A percentile compares a stretch with the other conserved stretches of the same genome.
These are phyloP conservation scores for Sinhomidia bicolor DNA, from an alignment of 2,888 invertebrate species.

Conservation along the genomic window DNA sequence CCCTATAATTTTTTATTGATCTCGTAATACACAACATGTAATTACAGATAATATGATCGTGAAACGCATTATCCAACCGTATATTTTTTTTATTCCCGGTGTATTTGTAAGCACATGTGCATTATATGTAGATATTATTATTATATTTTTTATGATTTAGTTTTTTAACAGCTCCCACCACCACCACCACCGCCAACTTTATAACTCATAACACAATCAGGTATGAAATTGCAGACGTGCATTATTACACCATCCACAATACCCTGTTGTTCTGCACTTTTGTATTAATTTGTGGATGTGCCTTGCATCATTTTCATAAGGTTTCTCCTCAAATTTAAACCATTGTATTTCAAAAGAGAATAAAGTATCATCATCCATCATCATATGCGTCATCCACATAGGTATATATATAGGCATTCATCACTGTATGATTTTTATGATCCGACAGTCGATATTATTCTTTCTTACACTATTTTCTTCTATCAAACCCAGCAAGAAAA, in stretches of 20 bases:
- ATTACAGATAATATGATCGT: slow-evolving; percentile 80
- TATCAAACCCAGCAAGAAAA: neutral
- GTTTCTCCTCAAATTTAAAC: neutral
- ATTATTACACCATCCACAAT: slow-evolving; percentile 19
- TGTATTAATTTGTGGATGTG: neutral
- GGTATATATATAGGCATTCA: neutral
- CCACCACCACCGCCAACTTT: neutral
- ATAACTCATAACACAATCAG: slow-evolving; percentile 19
- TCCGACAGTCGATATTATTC: slow-evolving; percentile 57
- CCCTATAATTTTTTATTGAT: slow-evolving; percentile 80
- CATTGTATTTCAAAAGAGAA: neutral
- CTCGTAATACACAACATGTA: slow-evolving; percentile 79
- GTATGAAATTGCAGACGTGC: slow-evolving; percentile 32
- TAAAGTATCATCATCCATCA: slow-evolving; percentile 29
- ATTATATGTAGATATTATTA: neutral
- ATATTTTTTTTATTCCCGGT: slow-evolving; percentile 39
- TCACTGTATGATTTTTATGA: slow-evolving; percentile 47
- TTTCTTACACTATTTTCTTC: neutral
- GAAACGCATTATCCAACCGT: slow-evolving; percentile 76
- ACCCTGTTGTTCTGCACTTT: neutral
- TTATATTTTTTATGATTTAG: slow-evolving; percentile 14
- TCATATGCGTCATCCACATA: neutral
- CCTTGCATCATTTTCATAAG: neutral
- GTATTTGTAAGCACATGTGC: neutral
- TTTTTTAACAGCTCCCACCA: slow-evolving; percentile 36